These are phyloP conservation scores for Phodopus roborovskii DNA, from an alignment of 2,113 vertebrate genomes.

Conservation along the genomic window DNA sequence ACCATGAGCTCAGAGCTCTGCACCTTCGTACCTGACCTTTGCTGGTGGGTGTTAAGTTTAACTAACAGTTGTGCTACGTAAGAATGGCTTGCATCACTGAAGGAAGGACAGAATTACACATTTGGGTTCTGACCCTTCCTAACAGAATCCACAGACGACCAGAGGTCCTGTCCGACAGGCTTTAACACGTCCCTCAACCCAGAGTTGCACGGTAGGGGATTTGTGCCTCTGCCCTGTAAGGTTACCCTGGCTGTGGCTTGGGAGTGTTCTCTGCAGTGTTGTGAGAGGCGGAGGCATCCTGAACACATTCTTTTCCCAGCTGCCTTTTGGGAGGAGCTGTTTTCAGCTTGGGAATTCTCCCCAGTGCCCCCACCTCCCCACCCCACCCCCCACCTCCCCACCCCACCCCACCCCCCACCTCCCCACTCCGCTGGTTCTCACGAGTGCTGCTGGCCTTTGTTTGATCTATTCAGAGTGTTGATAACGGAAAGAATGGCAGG, in stretches of 20 bases:
- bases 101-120: conserved; percentile 71
- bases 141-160: conserved; percentile 67
- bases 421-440: neutral
- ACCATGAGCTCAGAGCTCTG: neutral
- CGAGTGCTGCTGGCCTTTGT: neutral
- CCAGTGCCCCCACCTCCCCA: too few species aligned
- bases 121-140: conserved; percentile 81
- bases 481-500: conserved; percentile 66
- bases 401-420: too few species aligned
- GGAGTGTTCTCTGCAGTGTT: accelerated
- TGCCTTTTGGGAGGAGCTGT: neutral
- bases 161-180: conserved; percentile 36
- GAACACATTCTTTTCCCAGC: neutral
- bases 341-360: neutral
- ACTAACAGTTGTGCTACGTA: neutral
- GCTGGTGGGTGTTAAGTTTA: accelerated
- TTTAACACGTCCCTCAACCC: neutral
- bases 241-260: neutral
- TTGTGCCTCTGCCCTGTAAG: neutral
- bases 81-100: conserved; percentile 6
- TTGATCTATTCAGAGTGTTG: conserved; percentile 30
- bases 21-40: neutral
- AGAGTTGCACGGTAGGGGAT: neutral
- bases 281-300: accelerated
- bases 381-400: neutral